Conservation (phyloP, 1,140 invertebrate species). For the Brachionus manjavacas region DNA sequence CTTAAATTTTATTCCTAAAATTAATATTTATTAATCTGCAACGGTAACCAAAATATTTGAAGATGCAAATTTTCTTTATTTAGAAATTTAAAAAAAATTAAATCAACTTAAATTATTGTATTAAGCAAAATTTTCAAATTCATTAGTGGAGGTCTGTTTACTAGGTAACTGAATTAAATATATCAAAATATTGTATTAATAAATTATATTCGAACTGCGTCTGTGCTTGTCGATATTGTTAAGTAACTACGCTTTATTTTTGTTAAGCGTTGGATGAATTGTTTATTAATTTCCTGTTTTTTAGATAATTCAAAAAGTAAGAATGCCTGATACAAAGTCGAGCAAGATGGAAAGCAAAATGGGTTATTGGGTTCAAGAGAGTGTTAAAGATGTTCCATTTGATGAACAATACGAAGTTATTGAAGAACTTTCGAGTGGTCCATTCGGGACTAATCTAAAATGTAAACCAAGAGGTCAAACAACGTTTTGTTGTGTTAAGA, state of each 20-base stretch:
- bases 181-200: constrained; percentile 22
- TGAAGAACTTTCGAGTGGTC: constrained; percentile 34
- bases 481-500: constrained; percentile 21
- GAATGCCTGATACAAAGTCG: constrained; percentile 37
- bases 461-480: constrained; percentile 37
- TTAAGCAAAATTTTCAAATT: not conserved
- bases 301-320: not conserved
- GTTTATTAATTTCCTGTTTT: not conserved
- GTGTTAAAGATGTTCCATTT: constrained; percentile 26
- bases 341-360: constrained; percentile 7
- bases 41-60: no score
- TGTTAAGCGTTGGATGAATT: not conserved
- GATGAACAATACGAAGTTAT: constrained; percentile 20
- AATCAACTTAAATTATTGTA: not conserved
- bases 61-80: no score
- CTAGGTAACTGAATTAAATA: constrained; percentile 4
- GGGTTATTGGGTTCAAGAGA: constrained; percentile 32
- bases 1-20: no score
- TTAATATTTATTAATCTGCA: no score
- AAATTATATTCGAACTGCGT: not conserved
- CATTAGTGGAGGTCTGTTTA: not conserved
- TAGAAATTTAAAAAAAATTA: not conserved
- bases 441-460: constrained; percentile 23
- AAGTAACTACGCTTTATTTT: not conserved
- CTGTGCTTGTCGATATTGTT: not conserved